A percentile compares a stretch with the other conserved stretches of the same genome.
Conservation (phyloP, 37 sponge, comb jelly and placozoan species). For the Theonella swinhoei region DNA sequence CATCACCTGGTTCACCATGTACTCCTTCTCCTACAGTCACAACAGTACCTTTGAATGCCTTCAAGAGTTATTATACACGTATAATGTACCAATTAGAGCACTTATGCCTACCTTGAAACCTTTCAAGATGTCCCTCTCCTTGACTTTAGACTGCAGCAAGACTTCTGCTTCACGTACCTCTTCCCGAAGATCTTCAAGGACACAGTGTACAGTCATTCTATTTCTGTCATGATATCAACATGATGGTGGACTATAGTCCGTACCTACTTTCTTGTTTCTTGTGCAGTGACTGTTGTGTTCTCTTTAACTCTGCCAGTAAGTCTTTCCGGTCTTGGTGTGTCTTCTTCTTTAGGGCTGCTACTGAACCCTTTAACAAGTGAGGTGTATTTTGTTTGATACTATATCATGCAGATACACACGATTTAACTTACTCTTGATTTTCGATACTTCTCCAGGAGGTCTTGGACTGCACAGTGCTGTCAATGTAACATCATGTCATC, state of each 20-base stretch:
- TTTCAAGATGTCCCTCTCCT: constrained; percentile 21
- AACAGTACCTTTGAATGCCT: too few relatives aligned
- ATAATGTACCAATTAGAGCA: too few relatives aligned
- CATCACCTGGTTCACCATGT: constrained; percentile 39
- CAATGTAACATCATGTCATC: too few relatives aligned
- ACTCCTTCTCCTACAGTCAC: constrained; percentile 54
- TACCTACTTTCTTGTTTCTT: background rate
- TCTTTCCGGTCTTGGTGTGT: constrained; percentile 10
- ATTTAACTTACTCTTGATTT: constrained; percentile 64
- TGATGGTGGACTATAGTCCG: too few relatives aligned
- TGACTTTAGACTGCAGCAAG: background rate
- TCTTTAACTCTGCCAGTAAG: constrained; percentile 14
- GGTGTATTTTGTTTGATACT: background rate
- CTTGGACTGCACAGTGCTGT: constrained; percentile 34
- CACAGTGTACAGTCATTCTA: too few relatives aligned
- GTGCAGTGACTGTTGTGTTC: background rate
- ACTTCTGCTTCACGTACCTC: constrained; percentile 12
- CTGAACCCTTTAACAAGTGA: constrained; percentile 17
- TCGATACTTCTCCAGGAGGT: constrained; percentile 39
- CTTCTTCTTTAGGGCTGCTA: constrained; percentile 25
- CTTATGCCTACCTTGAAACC: constrained; percentile 36
- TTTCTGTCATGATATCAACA: too few relatives aligned
- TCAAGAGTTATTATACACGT: too few relatives aligned
- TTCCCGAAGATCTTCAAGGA: background rate
- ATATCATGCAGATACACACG: too few relatives aligned